These are phyloP conservation scores for Beroe ovata DNA, from an alignment of 37 sponge, comb jelly and placozoan genomes.

Conservation along the genomic window DNA sequence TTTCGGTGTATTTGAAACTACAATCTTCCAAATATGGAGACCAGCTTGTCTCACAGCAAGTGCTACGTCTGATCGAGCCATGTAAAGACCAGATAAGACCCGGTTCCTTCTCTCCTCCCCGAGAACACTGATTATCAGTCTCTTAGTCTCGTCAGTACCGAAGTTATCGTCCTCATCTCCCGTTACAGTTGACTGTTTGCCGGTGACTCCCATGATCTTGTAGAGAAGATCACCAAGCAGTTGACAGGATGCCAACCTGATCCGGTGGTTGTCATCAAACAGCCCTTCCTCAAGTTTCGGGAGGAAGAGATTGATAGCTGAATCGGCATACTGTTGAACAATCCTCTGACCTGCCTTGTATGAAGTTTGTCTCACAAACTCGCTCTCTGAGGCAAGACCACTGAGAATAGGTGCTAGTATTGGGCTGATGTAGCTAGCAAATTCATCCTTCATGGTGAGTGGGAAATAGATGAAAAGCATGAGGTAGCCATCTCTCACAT, in stretches of 20 bases:
- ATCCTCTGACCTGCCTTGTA: slow-evolving; percentile 86
- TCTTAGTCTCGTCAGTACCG: slow-evolving; percentile 85
- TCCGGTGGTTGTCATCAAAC: slow-evolving; percentile 94
- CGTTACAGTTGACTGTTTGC: slow-evolving; percentile 95
- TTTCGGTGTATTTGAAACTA: slow-evolving; percentile 91
- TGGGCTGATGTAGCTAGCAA: slow-evolving; percentile 75
- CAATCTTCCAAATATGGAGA: slow-evolving; percentile 98
- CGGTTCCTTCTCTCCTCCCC: slow-evolving; percentile 85
- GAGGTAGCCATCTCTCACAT: slow-evolving; percentile 92
- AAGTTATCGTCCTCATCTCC: slow-evolving; percentile 96
- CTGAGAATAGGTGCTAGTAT: slow-evolving; percentile 85
- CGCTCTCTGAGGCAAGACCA: slow-evolving; percentile 95
- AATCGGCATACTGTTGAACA: slow-evolving; percentile 84
- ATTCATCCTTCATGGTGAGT: slow-evolving; percentile 77
- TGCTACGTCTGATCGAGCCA: slow-evolving; percentile 96
- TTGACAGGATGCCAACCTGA: slow-evolving; percentile 73
- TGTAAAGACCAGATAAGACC: slow-evolving; percentile 95
- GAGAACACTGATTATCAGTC: slow-evolving; percentile 73
- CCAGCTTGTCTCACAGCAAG: slow-evolving; percentile 90
- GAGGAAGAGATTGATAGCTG: slow-evolving; percentile 86
- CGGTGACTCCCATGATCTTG: slow-evolving; percentile 88
- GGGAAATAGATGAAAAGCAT: slow-evolving; percentile 94
- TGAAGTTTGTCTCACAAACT: slow-evolving; percentile 91
- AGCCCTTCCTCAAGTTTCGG: slow-evolving; percentile 87
- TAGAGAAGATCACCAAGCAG: slow-evolving; percentile 89